Evolutionary conservation across 2,888 invertebrate genomes (phyloP).

Genomic region (Branchipolynoe longqiensis): DNA sequence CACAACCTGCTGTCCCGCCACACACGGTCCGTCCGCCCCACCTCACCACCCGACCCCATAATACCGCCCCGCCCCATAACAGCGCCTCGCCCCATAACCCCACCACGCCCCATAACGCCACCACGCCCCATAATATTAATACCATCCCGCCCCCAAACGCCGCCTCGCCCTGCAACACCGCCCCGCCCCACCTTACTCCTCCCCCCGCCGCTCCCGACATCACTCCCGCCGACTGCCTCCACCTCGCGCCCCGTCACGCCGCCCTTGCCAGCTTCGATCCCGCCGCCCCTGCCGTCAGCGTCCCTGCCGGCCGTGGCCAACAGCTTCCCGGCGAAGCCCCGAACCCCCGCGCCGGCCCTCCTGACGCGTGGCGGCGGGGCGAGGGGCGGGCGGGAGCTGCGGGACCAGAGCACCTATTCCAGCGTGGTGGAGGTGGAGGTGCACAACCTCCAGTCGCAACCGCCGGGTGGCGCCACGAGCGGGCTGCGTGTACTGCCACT

Average conservation of each 20-base stretch:
- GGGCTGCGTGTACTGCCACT: conserved; percentile 58
- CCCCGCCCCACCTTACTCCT: too few species aligned
- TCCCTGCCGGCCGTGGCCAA: not conserved
- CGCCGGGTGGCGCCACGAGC: conserved; percentile 11
- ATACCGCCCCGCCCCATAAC: too few species aligned
- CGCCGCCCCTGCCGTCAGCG: not conserved
- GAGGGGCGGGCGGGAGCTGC: not conserved
- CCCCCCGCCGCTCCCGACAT: too few species aligned
- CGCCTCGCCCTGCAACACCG: not conserved
- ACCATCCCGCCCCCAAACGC: not conserved
- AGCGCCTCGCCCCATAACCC: too few species aligned
- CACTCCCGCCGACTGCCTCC: too few species aligned
- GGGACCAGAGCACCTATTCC: not conserved
- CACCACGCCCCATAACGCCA: too few species aligned
- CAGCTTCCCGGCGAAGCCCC: conserved; percentile 15
- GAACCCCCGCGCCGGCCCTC: conserved; percentile 18
- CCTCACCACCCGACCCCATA: too few species aligned
- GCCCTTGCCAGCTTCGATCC: not conserved
- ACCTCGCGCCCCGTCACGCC: too few species aligned
- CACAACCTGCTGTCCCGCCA: too few species aligned
- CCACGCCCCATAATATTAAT: too few species aligned
- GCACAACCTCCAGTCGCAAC: not conserved
- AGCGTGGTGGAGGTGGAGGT: conserved; percentile 56
- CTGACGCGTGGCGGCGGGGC: not conserved
- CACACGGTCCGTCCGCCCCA: too few species aligned